Evolutionary conservation across 2,888 invertebrate genomes (phyloP), one percentile per base, ranked within the genome.

Genomic region (Amphipoea oculea): DNA sequence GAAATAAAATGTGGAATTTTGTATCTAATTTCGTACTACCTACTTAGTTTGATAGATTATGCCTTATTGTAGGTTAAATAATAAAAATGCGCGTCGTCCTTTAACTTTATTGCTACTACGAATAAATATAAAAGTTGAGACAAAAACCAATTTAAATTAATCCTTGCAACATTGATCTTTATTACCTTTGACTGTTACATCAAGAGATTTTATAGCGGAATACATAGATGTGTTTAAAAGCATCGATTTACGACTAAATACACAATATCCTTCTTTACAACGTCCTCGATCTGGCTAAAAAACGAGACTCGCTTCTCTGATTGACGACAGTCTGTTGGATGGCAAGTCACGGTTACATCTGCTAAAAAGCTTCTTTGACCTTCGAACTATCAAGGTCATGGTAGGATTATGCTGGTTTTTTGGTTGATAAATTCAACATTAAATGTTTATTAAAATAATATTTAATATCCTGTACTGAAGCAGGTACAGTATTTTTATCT

Each of bases 171-270:
- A 79, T 84, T 78, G 74, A 86, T 84, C 83, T 88, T 86, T 90
- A 91, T 88, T 87, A 84, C 79, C 77, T 87, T 85, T 73, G 76
- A 83, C 78, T 85, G 84, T 78, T 57, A 84, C 82, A 88, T 88
- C 84, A 88, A 89, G 74, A 73, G 78, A 60, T 82, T 90, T 90
- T 89, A 90, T 45, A 62, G 9, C 17, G 29, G 17, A 63, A 29
- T 17, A 29, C 29, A 36, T 63, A 62, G 62, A 36, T 20, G 63
- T 36, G 20, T 65, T 9, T 65, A 65, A 20, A 36, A 36, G 20
- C 36, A 36, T 65, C 20, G 20, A 11, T 65, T 20, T 65, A 65
- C 4, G 63, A 20, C 20, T 5, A 20, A 20, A 29, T 29, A 62
- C 29, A 62, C 29, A 29, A 7, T 40, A 65, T 65, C 5, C 20